Evolutionary conservation across 2,113 vertebrate species (phyloP), one percentile per base, ranked within the genome.

Genomic region (Eulacestoma nigropectus): DNA sequence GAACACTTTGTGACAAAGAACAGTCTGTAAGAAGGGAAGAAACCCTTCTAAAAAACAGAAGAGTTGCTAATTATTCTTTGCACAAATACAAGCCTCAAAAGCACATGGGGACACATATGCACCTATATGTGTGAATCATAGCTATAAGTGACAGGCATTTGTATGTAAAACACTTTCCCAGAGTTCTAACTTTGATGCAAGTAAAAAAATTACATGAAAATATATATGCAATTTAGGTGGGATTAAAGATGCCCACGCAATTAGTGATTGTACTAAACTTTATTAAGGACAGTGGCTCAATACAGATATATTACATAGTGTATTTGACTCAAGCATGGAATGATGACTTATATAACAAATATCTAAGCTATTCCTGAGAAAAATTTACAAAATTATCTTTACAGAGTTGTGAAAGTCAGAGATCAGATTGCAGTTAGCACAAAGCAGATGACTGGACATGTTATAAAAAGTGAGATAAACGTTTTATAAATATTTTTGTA

Each of bases 81-180:
- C 18, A 39, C 10, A 29, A 15, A 30, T 55, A 39, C 15, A 41
- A 81, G 20, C 3, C 35, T 82, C 33, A 32, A 23, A 93, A 93
- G 7, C 13, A 20, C 41, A 44, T 4, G 0, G 15, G 5, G 17
- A 44, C 9, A 29, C 0, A 2, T 20, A 16, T 3, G 1, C 18
- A 47, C 0, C 0, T 26, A 18, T 8, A 4, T 12, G 8, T 44
- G 30, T 49, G 39, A 81, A 25, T 33, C 13, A n/a, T 12, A 27
- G 27, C 20, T 63, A 2, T 10, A 75, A 72, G 32, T 63, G 74
- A 59, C 41, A 81, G 78, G 15, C 8, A 18, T 12, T 35, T 64
- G 12, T 20, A 68, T 8, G 22, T 41, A 62, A 79, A 79, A 68
- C 9, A n/a, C 6, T 55, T 64, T 26, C 7, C 9, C 32, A 41